Evolutionary conservation across 53 echinoderm and acorn worm genomes (phyloP), one percentile per base, ranked within the genome.

Genomic region (Paracentrotus lividus): DNA sequence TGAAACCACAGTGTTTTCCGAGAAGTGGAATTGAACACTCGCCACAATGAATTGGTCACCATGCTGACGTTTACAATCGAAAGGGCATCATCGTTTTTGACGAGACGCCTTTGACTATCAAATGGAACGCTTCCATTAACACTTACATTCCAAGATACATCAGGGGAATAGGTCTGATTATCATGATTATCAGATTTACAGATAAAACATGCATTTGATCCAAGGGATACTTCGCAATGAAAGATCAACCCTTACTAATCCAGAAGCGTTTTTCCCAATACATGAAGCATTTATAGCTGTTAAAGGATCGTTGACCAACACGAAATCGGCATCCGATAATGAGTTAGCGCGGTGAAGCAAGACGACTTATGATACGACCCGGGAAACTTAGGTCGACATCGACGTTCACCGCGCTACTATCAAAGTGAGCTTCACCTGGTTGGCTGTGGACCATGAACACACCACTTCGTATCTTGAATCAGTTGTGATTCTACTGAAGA

Each of bases 391-490:
- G 38, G 40, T 61, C 88, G 7, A 36, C 40, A 31, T 61, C 64
- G 27, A 61, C 42, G 18, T n/a, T 59, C 40, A 24, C 64, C 64
- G 44, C 12, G 32, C 42, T n/a, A n/a, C n/a, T n/a, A n/a, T n/a
- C n/a, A n/a, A n/a, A n/a, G n/a, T n/a, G n/a, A n/a, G n/a, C n/a
- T 16, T 88, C 60, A 2, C 60, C 88, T 36, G 88, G 57, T 40
- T 88, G 60, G 18, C 9, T 40, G 23, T 60, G 44, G 23, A 29
- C 88, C 88, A 88, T 14, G 18, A 21, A 61, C 88, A 88, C 3
- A 43, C 3, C 6, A 61, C 23, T 61, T 88, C 40, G 36, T 15
- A 56, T 61, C 64, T 36, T 61, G 61, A 24, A 38, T 33, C 40
- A 0, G 9, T 56, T 21, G 33, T 51, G 44, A 32, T 86, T 56